These are phyloP conservation scores for Heterochromis multidens DNA, from an alignment of 2,113 vertebrate genomes.

Conservation along the genomic window DNA sequence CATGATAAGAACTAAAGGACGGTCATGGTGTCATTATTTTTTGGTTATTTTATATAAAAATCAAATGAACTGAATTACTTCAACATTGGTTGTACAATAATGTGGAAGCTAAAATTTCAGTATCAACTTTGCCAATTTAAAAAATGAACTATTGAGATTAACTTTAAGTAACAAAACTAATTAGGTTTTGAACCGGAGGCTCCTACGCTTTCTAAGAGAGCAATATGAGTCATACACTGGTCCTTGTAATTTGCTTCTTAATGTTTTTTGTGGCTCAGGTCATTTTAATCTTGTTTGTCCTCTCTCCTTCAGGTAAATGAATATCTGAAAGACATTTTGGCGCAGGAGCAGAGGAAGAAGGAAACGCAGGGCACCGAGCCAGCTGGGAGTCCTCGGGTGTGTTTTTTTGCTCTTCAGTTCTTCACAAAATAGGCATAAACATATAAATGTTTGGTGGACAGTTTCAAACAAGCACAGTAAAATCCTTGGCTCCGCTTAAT, in stretches of 20 bases:
- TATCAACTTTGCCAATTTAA: neutral
- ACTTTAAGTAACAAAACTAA: neutral
- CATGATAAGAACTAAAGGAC: neutral
- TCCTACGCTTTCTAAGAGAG: neutral
- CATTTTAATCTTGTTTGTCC: neutral
- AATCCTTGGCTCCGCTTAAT: constrained; percentile 6
- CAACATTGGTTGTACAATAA: neutral
- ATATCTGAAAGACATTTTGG: constrained; percentile 89
- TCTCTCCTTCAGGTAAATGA: constrained; percentile 84
- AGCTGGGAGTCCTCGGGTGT: constrained; percentile 88
- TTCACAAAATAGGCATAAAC: neutral
- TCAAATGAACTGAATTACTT: neutral
- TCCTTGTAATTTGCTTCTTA: neutral
- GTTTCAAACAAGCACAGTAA: neutral
- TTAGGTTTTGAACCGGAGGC: neutral
- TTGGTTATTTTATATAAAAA: neutral
- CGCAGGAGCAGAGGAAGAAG: constrained; percentile 87
- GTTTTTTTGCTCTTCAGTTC: neutral
- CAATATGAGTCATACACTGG: neutral
- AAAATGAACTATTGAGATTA: neutral
- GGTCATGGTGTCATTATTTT: neutral
- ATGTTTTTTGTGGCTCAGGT: neutral
- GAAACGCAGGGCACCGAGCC: constrained; percentile 81
- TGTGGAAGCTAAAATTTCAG: neutral
- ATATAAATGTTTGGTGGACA: constrained; percentile 10